phyloP scores from a whole-genome alignment of 2,797 vertebrate genomes.

The Hyperoplus lanceolatus region DNA sequence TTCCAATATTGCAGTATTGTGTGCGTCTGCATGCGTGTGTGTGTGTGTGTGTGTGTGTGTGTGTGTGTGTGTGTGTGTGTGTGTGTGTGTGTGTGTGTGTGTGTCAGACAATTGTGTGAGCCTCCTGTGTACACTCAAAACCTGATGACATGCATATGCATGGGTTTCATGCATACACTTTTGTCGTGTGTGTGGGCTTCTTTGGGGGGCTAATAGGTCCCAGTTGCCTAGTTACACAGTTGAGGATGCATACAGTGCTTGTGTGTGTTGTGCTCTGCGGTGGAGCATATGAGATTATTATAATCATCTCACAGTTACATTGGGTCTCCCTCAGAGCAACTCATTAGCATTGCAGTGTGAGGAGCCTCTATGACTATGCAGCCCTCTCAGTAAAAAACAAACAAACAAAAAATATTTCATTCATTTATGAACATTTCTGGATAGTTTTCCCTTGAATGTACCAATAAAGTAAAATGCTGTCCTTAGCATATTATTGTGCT shows the following conservation, averaged over 20 bases:
- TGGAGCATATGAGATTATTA: slow-evolving; percentile 78
- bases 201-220: slow-evolving; percentile 70
- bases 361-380: slow-evolving; percentile 58
- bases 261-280: slow-evolving; percentile 40
- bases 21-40: too few relatives aligned
- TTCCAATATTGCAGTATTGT: not conserved
- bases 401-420: slow-evolving; percentile 10
- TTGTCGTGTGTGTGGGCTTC: slow-evolving; percentile 54
- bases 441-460: not conserved
- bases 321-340: slow-evolving; percentile 72
- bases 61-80: not conserved
- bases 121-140: slow-evolving; percentile 20
- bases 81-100: not conserved
- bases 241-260: slow-evolving; percentile 73
- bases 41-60: not conserved
- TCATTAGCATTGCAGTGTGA: slow-evolving; percentile 74
- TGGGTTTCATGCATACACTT: slow-evolving; percentile 41
- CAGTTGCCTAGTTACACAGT: slow-evolving; percentile 84
- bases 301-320: slow-evolving; percentile 82
- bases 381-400: slow-evolving; percentile 14
- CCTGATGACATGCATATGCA: slow-evolving; percentile 48
- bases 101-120: slow-evolving; percentile 18
- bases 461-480: not conserved
- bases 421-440: not conserved
- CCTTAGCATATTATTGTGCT: not conserved